These are phyloP conservation scores for Pterois miles DNA, from an alignment of 2,797 vertebrate genomes.

Conservation along the genomic window DNA sequence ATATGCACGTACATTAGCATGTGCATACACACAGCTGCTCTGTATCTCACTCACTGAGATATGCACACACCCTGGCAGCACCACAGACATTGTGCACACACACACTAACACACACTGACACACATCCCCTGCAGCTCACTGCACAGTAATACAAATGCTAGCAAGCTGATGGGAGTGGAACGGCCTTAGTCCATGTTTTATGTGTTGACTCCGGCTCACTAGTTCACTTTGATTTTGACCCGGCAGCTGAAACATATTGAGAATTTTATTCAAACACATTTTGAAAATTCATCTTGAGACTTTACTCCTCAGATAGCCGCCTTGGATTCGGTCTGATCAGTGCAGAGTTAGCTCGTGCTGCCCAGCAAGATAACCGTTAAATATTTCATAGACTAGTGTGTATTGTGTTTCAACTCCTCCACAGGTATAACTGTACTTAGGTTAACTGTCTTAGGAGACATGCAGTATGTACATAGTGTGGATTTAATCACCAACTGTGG, in stretches of 20 bases:
- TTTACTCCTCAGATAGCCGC: conserved; percentile 1
- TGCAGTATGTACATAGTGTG: neutral
- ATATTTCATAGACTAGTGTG: conserved; percentile 16
- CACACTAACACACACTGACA: neutral
- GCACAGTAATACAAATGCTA: conserved; percentile 13
- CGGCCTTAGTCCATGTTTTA: conserved; percentile 11
- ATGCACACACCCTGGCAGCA: neutral
- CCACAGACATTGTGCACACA: neutral
- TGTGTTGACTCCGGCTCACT: conserved; percentile 18
- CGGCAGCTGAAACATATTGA: conserved; percentile 26
- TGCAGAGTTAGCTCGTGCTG: conserved; percentile 1
- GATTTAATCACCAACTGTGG: too few species aligned
- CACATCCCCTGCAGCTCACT: conserved; percentile 20
- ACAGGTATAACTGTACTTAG: neutral
- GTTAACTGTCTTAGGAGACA: neutral
- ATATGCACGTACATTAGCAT: neutral
- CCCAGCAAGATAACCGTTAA: conserved; percentile 25
- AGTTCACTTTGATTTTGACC: conserved; percentile 34
- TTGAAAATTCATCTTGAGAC: conserved; percentile 17
- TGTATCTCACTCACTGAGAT: neutral
- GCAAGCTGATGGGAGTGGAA: conserved; percentile 16
- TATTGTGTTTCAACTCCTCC: conserved; percentile 1
- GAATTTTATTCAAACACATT: conserved; percentile 12
- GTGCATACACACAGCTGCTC: neutral
- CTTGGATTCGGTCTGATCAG: conserved; percentile 19